These are phyloP conservation scores for Euwallacea similis DNA, from an alignment of 1,140 invertebrate genomes.

Conservation along the genomic window DNA sequence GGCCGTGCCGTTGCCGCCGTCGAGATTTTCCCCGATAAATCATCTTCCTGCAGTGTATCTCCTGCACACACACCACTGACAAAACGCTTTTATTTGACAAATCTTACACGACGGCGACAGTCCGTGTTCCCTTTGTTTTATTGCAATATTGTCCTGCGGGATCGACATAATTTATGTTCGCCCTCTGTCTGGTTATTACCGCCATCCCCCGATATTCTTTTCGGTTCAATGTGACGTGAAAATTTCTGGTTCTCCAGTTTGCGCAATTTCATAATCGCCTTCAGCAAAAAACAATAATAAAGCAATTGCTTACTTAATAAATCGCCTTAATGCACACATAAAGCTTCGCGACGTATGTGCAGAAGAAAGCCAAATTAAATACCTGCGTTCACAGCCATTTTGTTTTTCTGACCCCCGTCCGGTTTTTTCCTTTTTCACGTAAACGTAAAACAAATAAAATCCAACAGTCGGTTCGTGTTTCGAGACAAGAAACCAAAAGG, in stretches of 20 bases:
- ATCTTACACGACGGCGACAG: slow-evolving; percentile 35
- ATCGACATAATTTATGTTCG: slow-evolving; percentile 24
- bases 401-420: slow-evolving; percentile 22
- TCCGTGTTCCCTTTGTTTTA: slow-evolving; percentile 34
- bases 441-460: slow-evolving; percentile 25
- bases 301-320: slow-evolving; percentile 30
- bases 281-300: slow-evolving; percentile 19
- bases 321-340: slow-evolving; percentile 21
- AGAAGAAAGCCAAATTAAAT: slow-evolving; percentile 25
- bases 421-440: slow-evolving; percentile 24
- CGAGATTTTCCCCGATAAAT: slow-evolving; percentile 45
- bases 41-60: slow-evolving; percentile 40
- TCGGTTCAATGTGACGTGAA: too few species aligned
- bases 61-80: slow-evolving; percentile 39
- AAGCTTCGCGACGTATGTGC: background rate
- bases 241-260: background rate
- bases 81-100: slow-evolving; percentile 45
- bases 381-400: slow-evolving; percentile 31
- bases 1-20: slow-evolving; percentile 38
- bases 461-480: background rate
- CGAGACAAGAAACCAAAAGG: slow-evolving; percentile 23
- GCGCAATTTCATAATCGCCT: background rate
- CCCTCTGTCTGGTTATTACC: background rate
- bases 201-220: too few species aligned
- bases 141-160: slow-evolving; percentile 29